Evolutionary conservation across 2,113 vertebrate genomes (phyloP).

Genomic region (Stomatorhinus ivindoensis): DNA sequence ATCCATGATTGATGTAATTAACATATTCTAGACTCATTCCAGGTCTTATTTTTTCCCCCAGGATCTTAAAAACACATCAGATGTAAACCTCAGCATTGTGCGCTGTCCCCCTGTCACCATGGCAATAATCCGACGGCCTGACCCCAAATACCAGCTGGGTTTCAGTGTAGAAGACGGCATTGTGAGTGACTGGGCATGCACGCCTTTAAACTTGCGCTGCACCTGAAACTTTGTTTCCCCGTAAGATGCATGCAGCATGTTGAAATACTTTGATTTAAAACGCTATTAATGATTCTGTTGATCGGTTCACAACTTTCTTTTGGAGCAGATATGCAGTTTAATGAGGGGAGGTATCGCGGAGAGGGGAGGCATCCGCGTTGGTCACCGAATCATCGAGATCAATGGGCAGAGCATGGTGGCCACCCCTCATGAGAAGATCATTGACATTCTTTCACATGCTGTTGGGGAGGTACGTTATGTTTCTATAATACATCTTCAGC

Average conservation of each 20-base stretch:
- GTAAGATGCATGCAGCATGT: neutral
- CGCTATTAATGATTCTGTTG: neutral
- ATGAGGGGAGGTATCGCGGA: conserved; percentile 91
- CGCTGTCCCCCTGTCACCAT: conserved; percentile 92
- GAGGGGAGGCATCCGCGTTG: conserved; percentile 84
- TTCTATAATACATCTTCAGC: neutral
- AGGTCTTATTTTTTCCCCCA: conserved; percentile 31
- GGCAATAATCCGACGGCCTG: conserved; percentile 79
- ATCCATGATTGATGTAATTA: neutral
- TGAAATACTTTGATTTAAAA: neutral
- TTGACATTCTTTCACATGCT: conserved; percentile 77
- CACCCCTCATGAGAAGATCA: conserved; percentile 79
- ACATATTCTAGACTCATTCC: neutral
- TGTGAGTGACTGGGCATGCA: conserved; percentile 52
- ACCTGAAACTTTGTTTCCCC: neutral
- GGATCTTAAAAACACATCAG: conserved; percentile 77
- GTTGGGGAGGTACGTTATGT: conserved; percentile 70
- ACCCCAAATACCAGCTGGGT: conserved; percentile 81
- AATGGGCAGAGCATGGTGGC: conserved; percentile 94
- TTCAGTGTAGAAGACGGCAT: conserved; percentile 94
- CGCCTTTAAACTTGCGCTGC: neutral
- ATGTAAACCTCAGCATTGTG: conserved; percentile 79
- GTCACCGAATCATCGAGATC: conserved; percentile 95
- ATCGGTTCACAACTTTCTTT: neutral
- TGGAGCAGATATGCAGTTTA: conserved; percentile 86